Conservation (phyloP, 2,888 invertebrate genomes). For the Pachliopta kotzebuea region DNA sequence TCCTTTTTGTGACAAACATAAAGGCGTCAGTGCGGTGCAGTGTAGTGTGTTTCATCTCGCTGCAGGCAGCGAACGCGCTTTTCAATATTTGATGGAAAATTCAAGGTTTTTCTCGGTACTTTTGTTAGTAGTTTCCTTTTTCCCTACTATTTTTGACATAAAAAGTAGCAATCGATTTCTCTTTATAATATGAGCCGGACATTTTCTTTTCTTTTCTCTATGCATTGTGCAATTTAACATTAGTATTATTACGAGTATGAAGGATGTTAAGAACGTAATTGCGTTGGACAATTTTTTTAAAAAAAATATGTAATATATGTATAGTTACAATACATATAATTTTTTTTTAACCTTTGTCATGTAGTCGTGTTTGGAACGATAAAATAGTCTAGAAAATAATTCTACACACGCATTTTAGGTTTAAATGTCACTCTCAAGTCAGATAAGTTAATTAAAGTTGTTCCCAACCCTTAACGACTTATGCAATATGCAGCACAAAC, state of each 20-base stretch:
- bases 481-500: constrained; percentile 11
- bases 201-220: neutral
- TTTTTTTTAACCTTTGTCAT: too few relatives aligned
- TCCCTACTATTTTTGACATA: neutral
- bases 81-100: constrained; percentile 23
- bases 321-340: too few relatives aligned
- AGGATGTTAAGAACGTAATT: neutral
- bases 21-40: constrained; percentile 11
- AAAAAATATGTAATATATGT: too few relatives aligned
- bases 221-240: neutral
- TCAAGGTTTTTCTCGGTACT: constrained; percentile 12
- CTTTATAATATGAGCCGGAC: neutral
- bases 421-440: neutral
- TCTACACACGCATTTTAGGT: neutral
- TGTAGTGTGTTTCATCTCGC: constrained; percentile 24
- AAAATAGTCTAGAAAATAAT: neutral
- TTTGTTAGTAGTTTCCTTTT: neutral
- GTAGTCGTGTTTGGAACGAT: neutral
- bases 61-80: constrained; percentile 13
- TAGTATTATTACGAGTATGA: too few relatives aligned
- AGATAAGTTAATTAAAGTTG: constrained; percentile 17
- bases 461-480: constrained; percentile 11
- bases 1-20: constrained; percentile 19
- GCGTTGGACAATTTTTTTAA: neutral
- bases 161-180: neutral